Conservation (phyloP, 2,113 vertebrate genomes). For the Capricornis sumatraensis region DNA sequence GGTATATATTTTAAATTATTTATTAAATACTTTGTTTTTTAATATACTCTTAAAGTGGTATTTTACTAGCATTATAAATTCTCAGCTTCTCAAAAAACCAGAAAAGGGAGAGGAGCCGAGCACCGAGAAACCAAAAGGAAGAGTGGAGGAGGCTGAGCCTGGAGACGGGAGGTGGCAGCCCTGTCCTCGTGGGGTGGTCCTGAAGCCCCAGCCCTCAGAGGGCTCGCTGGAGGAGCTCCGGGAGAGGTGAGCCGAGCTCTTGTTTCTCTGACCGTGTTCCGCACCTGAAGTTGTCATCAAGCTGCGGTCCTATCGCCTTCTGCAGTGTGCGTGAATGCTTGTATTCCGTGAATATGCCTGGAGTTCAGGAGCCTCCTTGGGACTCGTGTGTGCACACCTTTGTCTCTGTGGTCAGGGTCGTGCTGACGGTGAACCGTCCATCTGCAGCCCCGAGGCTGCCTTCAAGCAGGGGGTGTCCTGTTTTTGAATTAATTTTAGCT, state of each 20-base stretch:
- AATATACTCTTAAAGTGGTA: neutral
- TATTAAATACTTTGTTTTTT: slow-evolving; percentile 21
- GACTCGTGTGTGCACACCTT: too few species aligned
- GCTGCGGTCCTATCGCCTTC: fast-evolving
- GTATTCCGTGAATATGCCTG: fast-evolving
- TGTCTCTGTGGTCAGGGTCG: neutral
- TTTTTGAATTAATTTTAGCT: neutral
- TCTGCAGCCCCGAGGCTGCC: neutral
- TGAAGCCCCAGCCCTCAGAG: slow-evolving; percentile 80
- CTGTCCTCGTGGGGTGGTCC: slow-evolving; percentile 72
- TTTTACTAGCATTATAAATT: slow-evolving; percentile 44
- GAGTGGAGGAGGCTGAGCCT: slow-evolving; percentile 84
- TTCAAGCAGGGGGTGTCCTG: neutral
- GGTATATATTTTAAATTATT: neutral
- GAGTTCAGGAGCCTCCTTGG: neutral
- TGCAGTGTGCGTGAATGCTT: neutral
- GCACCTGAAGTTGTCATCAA: neutral
- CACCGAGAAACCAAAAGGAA: slow-evolving; percentile 89
- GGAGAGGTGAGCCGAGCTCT: slow-evolving; percentile 87
- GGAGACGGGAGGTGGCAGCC: slow-evolving; percentile 89
- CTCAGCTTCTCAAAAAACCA: slow-evolving; percentile 95
- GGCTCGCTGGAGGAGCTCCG: slow-evolving; percentile 79
- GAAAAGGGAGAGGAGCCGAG: slow-evolving; percentile 91
- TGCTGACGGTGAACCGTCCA: neutral
- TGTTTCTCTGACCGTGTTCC: neutral